Evolutionary conservation across 2,888 invertebrate species (phyloP).

Genomic region (Nezara viridula): DNA sequence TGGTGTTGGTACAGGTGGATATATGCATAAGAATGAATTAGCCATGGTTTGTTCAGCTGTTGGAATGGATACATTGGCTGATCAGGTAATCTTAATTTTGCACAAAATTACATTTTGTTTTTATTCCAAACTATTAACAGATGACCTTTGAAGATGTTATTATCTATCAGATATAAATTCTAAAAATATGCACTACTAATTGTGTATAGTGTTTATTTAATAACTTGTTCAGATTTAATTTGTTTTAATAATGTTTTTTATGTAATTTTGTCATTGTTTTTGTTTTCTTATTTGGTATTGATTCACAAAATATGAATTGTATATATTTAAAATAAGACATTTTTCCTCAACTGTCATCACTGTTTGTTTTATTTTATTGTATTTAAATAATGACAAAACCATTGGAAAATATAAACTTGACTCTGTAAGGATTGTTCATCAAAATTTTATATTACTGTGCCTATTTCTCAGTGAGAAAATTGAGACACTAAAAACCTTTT

Average conservation of each 20-base stretch:
- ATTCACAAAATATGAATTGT: not conserved
- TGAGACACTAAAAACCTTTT: too few species aligned
- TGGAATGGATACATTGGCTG: slow-evolving; percentile 76
- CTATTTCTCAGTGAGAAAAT: too few species aligned
- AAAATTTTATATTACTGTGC: not conserved
- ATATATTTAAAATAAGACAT: not conserved
- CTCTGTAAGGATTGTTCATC: not conserved
- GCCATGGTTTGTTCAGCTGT: slow-evolving; percentile 77
- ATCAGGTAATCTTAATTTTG: slow-evolving; percentile 71
- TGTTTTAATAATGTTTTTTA: too few species aligned
- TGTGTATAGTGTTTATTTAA: not conserved
- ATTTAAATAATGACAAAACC: too few species aligned
- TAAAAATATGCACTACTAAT: not conserved
- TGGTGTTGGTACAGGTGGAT: slow-evolving; percentile 75
- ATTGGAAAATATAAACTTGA: too few species aligned
- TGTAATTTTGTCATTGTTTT: too few species aligned
- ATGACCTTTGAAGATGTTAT: not conserved
- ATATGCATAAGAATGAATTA: slow-evolving; percentile 76
- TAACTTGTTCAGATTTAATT: too few species aligned
- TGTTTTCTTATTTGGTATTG: not conserved
- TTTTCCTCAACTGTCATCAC: too few species aligned
- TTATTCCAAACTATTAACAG: not conserved
- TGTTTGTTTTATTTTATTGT: too few species aligned
- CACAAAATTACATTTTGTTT: not conserved
- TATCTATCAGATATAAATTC: too few species aligned